Base-by-base conservation (phyloP, 2,888 invertebrate species). In the Eilema caniola region DNA sequence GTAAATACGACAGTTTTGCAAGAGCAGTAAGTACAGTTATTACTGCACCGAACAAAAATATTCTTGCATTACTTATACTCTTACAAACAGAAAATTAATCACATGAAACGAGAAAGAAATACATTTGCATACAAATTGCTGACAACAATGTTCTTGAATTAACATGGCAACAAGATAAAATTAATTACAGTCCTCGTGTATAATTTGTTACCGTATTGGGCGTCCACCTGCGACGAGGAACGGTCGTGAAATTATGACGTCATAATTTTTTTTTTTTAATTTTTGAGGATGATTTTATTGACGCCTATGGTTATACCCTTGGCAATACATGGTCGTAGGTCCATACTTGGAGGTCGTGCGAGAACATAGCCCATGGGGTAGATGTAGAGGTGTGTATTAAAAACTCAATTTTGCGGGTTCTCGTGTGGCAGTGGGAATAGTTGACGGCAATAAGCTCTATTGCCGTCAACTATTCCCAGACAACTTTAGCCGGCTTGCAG, bases 101-200 rank as follows among this genome's bases (percentile, higher is more conserved):
- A 69, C 64, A 68, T 57, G 60, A 71, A 78, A 80, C 73, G 74
- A 73, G 28, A 65, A 70, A 71, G 71, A 72, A 72, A 5, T 28
- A 69, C 61, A 81, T 81, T 81, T 76, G 71, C 81, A 81, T 81
- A 78, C 76, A 73, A 74, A 81, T 78, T 74, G 66, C 80, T 64
- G 71, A 67, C 71, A 74, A 81, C 74, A 80, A 75, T 72, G 72
- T 76, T 65, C 63, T 69, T 75, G 77, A 77, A 79, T 79, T 73
- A 81, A 79, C 79, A 79, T 71, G 72, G 47, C 80, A 82, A 82
- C 80, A 70, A 82, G 82, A 77, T 72, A 33, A 82, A 74, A 79
- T 79, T 82, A 82, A 82, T 82, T 79, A 74, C 67, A 63, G 61
- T 60, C 67, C 66, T 67, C 62, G 41, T 71, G 72, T 80, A 82